Percentiles rank a stretch among this genome's conserved stretches.
phyloP scores from a whole-genome alignment of 2,797 vertebrate species.

The Lophius americanus region DNA sequence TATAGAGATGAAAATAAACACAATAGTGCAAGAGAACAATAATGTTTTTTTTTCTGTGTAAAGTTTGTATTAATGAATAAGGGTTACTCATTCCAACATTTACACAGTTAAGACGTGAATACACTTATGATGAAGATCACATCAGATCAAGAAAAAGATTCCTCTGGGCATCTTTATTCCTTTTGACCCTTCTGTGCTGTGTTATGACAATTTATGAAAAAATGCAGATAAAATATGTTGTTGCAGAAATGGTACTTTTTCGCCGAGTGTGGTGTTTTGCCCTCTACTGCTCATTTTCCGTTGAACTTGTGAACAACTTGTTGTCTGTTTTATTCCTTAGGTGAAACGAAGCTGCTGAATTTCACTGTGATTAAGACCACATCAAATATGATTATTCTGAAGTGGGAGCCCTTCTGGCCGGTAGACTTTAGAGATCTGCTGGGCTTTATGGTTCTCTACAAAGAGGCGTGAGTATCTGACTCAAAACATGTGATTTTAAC shows the following conservation, averaged over 20 bases:
- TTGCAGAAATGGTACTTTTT: background rate
- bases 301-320: constrained; percentile 1
- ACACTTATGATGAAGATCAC: background rate
- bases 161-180: background rate
- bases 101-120: background rate
- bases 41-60: background rate
- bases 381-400: constrained; percentile 89
- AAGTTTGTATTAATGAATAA: background rate
- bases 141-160: background rate
- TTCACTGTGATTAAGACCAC: constrained; percentile 86
- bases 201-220: background rate
- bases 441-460: constrained; percentile 98
- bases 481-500: background rate
- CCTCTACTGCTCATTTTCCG: background rate
- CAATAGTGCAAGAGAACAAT: background rate
- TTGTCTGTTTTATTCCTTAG: constrained; percentile 66
- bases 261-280: background rate
- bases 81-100: background rate
- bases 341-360: constrained; percentile 90
- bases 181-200: background rate
- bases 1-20: background rate
- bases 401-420: constrained; percentile 94
- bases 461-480: constrained; percentile 92
- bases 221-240: background rate
- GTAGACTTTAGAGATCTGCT: constrained; percentile 93